Conservation (phyloP, 2,888 invertebrate species). For the Hyposoter didymator region DNA sequence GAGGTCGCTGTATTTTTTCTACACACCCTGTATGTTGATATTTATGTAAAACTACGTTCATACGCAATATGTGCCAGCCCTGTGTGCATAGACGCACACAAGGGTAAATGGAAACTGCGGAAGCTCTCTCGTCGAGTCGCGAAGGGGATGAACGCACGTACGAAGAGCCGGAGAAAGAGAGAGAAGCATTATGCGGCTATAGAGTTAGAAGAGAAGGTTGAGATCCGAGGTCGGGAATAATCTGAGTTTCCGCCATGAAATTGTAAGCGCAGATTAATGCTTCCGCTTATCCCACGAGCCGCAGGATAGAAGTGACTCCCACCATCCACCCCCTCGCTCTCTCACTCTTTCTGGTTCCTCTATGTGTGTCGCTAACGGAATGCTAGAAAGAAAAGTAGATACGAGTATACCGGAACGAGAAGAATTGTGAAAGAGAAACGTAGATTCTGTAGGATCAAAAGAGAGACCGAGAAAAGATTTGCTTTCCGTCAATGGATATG, state of each 20-base stretch:
- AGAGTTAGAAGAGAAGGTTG: constrained; percentile 29
- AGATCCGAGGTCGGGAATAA: constrained; percentile 64
- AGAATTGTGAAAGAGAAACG: constrained; percentile 39
- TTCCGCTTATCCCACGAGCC: constrained; percentile 63
- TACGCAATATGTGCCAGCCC: constrained; percentile 39
- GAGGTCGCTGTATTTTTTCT: neutral
- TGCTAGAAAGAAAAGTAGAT: constrained; percentile 17
- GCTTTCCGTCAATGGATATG: neutral
- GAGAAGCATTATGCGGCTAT: neutral
- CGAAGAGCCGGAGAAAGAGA: neutral
- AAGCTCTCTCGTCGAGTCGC: constrained; percentile 21
- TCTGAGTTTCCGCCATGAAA: constrained; percentile 69
- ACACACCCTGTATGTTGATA: constrained; percentile 25
- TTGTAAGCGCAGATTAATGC: constrained; percentile 68
- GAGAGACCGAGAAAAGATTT: neutral
- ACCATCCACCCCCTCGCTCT: constrained; percentile 11
- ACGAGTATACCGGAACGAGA: constrained; percentile 10
- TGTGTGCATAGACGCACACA: constrained; percentile 13
- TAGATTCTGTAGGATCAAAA: neutral
- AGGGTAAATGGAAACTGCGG: constrained; percentile 30
- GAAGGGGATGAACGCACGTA: constrained; percentile 26
- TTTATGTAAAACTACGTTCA: neutral
- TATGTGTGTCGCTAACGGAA: constrained; percentile 9
- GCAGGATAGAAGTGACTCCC: constrained; percentile 45
- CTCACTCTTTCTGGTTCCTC: constrained; percentile 8